phyloP scores from a whole-genome alignment of 2,888 invertebrate genomes.

The Heliconius erato region DNA sequence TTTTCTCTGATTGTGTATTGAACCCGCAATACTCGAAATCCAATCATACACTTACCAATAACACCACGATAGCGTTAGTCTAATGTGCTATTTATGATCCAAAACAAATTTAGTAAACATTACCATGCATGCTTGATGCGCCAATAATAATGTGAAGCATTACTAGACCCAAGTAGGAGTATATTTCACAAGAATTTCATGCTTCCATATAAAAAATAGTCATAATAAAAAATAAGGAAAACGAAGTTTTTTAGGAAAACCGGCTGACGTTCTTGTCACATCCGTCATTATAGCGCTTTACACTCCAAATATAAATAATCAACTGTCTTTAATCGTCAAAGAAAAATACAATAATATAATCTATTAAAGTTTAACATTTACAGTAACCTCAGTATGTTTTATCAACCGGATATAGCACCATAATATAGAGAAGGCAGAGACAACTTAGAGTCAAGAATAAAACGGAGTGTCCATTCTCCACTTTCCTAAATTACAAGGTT shows the following conservation, averaged over 20 bases:
- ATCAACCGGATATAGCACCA: too few relatives aligned
- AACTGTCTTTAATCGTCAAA: neutral
- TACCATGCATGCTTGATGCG: too few relatives aligned
- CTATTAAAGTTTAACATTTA: neutral
- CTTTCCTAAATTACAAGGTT: too few relatives aligned
- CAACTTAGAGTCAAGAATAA: too few relatives aligned
- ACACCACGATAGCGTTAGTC: too few relatives aligned
- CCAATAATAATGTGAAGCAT: neutral
- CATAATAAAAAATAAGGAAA: neutral
- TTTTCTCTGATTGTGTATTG: too few relatives aligned
- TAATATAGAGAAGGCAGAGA: too few relatives aligned
- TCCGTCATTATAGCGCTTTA: neutral
- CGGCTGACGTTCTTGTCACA: neutral
- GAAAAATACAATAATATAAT: neutral
- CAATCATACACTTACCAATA: too few relatives aligned
- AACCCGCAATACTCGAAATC: too few relatives aligned
- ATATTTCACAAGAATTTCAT: neutral
- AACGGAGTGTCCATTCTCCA: too few relatives aligned
- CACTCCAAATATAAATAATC: neutral
- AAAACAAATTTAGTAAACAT: slow-evolving; percentile 2
- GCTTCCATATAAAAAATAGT: neutral
- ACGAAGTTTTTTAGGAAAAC: neutral
- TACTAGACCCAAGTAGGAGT: neutral
- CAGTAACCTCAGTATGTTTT: neutral
- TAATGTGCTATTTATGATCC: neutral